phyloP scores from a whole-genome alignment of 2,797 vertebrate genomes.

The Channa striata region DNA sequence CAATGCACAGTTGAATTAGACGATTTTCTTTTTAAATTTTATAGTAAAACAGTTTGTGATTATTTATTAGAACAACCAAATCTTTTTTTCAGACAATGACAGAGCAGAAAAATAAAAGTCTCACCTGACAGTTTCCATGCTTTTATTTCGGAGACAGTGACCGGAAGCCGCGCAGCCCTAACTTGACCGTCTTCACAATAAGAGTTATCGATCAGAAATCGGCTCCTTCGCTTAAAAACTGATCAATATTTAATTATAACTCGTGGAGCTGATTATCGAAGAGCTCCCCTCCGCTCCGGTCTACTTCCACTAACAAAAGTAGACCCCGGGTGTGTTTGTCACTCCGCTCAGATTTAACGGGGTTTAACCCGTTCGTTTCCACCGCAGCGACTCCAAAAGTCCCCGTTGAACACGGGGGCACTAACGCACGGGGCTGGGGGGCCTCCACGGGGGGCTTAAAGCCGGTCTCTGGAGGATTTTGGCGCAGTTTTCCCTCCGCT shows the following conservation, averaged over 20 bases:
- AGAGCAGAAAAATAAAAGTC: background rate
- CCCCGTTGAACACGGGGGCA: background rate
- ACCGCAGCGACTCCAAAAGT: background rate
- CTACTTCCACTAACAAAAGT: constrained; percentile 37
- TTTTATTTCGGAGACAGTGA: constrained; percentile 33
- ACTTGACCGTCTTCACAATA: background rate
- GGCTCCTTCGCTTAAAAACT: background rate
- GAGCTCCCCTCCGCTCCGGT: background rate
- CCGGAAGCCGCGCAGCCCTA: background rate
- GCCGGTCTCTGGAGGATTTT: background rate
- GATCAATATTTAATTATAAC: constrained; percentile 46
- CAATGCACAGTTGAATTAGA: too few relatives aligned
- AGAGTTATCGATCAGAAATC: constrained; percentile 26
- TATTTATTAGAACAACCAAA: too few relatives aligned
- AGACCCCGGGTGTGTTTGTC: background rate
- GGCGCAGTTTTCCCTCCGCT: background rate
- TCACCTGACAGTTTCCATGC: background rate
- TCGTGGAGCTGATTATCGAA: constrained; percentile 13
- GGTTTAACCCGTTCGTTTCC: constrained; percentile 19
- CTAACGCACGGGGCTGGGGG: background rate
- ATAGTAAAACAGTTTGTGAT: too few relatives aligned
- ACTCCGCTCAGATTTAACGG: background rate
- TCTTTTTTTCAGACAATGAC: background rate
- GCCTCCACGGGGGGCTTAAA: too few relatives aligned
- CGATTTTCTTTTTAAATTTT: background rate